Percentiles rank a stretch among this genome's conserved stretches.
These are phyloP conservation scores for Phalanger gymnotis DNA, from an alignment of 2,797 vertebrate genomes.

Conservation along the genomic window DNA sequence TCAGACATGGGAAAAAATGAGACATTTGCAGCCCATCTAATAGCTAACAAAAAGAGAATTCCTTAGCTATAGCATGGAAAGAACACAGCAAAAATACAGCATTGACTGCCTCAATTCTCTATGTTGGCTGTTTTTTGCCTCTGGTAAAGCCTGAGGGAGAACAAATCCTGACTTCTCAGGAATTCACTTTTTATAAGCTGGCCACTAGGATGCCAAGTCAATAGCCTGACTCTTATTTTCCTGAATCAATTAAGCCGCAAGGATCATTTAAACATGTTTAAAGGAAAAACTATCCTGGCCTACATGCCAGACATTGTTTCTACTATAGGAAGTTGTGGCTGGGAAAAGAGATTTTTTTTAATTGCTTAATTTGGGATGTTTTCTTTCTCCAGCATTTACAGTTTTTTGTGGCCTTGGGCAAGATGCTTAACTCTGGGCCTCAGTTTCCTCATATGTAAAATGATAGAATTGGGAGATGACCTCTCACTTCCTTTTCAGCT, in stretches of 20 bases:
- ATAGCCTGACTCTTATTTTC: neutral
- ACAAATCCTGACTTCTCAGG: neutral
- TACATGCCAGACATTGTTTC: neutral
- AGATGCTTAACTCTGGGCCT: neutral
- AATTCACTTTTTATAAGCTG: neutral
- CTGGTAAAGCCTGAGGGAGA: too few relatives aligned
- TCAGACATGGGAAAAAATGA: neutral
- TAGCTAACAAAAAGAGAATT: neutral
- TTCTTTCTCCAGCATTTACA: neutral
- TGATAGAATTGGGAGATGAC: neutral
- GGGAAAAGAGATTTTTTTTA: neutral
- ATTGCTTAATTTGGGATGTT: too few relatives aligned
- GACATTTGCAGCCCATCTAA: neutral
- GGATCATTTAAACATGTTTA: neutral
- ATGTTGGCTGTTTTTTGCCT: neutral
- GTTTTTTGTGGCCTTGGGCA: neutral
- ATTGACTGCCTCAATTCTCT: neutral
- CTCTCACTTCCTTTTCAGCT: neutral
- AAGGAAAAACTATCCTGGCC: neutral
- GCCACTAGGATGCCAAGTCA: neutral
- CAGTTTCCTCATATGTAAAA: neutral
- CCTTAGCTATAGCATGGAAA: neutral
- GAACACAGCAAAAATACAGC: neutral
- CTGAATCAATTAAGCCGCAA: neutral
- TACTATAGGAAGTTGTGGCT: neutral